Conservation (phyloP, 2,113 vertebrate genomes). For the Geothlypis trichas region DNA sequence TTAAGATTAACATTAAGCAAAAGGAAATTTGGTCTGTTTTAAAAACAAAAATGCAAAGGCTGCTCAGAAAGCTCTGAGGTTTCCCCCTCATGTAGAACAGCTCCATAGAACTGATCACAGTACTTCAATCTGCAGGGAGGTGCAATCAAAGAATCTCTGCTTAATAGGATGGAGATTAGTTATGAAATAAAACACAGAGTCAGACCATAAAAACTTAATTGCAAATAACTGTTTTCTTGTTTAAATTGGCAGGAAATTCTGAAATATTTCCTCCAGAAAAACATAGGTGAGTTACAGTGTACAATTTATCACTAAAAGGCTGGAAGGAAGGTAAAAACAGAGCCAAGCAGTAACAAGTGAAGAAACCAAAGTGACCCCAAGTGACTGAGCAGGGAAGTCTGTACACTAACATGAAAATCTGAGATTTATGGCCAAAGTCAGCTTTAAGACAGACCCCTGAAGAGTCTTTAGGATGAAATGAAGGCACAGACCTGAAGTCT, state of each 20-base stretch:
- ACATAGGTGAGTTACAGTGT: background rate
- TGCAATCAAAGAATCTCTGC: conserved; percentile 15
- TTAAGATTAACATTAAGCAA: background rate
- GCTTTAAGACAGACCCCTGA: background rate
- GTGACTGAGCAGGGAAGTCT: background rate
- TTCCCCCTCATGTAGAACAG: fast-evolving
- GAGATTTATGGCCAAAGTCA: background rate
- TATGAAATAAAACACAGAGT: conserved; percentile 26
- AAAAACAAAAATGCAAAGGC: background rate
- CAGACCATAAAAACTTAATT: conserved; percentile 46
- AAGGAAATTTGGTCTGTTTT: background rate
- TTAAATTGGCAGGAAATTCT: conserved; percentile 34
- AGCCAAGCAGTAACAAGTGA: background rate
- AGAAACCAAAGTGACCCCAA: background rate
- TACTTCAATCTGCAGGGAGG: background rate
- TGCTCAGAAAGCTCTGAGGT: background rate
- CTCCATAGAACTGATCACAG: background rate
- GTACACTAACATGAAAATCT: background rate
- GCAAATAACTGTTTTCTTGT: conserved; percentile 51
- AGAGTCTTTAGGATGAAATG: background rate
- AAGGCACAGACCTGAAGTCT: background rate
- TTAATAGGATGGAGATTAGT: conserved; percentile 18
- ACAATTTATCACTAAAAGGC: background rate
- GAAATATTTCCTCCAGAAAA: conserved; percentile 50
- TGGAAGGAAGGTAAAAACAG: background rate